These are phyloP conservation scores for Parthenolecanium corni DNA, from an alignment of 2,888 invertebrate species.

Conservation along the genomic window DNA sequence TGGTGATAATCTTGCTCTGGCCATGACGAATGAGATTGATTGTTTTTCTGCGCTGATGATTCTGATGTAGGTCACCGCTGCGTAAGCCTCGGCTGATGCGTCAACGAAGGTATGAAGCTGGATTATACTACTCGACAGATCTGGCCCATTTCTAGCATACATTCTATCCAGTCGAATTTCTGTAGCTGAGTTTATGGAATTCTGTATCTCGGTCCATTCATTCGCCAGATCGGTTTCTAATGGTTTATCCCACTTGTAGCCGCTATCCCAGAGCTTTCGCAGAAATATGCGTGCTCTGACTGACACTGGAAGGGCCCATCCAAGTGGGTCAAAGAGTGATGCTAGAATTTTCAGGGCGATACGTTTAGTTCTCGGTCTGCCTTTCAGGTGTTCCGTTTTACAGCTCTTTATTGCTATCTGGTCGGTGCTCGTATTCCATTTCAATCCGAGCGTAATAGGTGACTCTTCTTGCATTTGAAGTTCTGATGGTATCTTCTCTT, in stretches of 20 bases:
- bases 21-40: not conserved
- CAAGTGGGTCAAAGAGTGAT: not conserved
- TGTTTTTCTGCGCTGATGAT: not conserved
- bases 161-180: not conserved
- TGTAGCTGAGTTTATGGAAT: too few species aligned
- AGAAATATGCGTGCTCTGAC: not conserved
- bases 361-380: rapidly evolving
- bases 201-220: not conserved
- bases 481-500: not conserved
- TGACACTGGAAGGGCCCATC: not conserved
- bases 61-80: not conserved
- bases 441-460: not conserved
- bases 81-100: not conserved
- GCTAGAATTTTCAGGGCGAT: not conserved
- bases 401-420: not conserved
- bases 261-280: not conserved
- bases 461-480: not conserved
- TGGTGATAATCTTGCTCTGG: not conserved
- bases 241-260: not conserved
- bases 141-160: not conserved
- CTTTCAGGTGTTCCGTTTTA: not conserved
- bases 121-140: too few species aligned
- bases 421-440: not conserved
- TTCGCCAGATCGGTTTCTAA: rapidly evolving
- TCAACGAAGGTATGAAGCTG: not conserved